These are phyloP conservation scores for Ceratothoa steindachneri DNA, from an alignment of 2,888 invertebrate genomes.

Conservation along the genomic window DNA sequence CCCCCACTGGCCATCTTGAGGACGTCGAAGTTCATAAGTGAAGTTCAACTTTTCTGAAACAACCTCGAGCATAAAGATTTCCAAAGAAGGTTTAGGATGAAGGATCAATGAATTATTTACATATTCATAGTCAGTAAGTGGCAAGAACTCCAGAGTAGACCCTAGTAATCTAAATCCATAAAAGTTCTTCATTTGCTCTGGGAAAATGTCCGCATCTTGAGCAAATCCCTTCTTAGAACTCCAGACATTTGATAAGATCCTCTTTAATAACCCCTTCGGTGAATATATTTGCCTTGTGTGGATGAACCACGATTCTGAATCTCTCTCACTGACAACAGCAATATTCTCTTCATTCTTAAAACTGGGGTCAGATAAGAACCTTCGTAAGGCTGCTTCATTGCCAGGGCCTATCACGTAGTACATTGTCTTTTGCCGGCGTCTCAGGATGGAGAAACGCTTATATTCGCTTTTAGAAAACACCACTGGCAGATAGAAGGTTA, in stretches of 20 bases:
- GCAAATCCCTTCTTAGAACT: not conserved
- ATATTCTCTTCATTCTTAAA: not conserved
- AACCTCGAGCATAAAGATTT: constrained; percentile 28
- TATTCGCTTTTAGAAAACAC: too few species aligned
- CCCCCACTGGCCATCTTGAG: constrained; percentile 35
- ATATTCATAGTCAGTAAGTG: constrained; percentile 28
- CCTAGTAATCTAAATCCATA: constrained; percentile 27
- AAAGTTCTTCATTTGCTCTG: constrained; percentile 43
- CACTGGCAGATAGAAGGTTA: too few species aligned
- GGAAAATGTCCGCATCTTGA: constrained; percentile 21
- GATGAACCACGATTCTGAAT: not conserved
- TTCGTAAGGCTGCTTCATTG: too few species aligned
- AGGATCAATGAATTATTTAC: constrained; percentile 3
- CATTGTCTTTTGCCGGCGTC: too few species aligned
- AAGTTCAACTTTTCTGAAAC: constrained; percentile 32
- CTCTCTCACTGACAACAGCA: not conserved
- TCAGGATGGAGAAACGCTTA: too few species aligned
- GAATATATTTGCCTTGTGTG: not conserved
- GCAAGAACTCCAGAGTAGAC: constrained; percentile 31
- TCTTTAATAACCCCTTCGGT: not conserved
- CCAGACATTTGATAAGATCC: not conserved
- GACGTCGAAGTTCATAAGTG: constrained; percentile 30
- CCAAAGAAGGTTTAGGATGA: constrained; percentile 24
- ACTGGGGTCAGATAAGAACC: too few species aligned
- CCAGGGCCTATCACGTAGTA: too few species aligned